Evolutionary conservation across 2,888 invertebrate genomes (phyloP).

Genomic region (Drosophila maculinotata): DNA sequence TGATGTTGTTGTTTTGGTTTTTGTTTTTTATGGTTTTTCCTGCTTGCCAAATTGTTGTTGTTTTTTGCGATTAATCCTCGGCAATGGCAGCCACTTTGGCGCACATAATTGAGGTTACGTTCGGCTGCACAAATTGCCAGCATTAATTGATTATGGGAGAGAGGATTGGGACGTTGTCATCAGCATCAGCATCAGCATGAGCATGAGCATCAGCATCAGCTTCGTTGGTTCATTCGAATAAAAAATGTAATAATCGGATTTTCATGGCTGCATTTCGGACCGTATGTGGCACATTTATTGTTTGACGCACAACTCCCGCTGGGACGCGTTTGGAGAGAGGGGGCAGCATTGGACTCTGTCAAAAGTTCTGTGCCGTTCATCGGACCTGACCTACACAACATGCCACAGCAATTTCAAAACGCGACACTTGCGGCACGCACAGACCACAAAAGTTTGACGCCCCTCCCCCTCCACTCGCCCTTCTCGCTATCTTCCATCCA

Average conservation of each 20-base stretch:
- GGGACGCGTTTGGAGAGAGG: slow-evolving; percentile 6
- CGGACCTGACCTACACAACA: slow-evolving; percentile 61
- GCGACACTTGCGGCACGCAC: slow-evolving; percentile 58
- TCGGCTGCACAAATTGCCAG: slow-evolving; percentile 77
- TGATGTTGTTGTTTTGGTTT: slow-evolving; percentile 21
- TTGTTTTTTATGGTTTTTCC: slow-evolving; percentile 27
- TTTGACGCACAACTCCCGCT: slow-evolving; percentile 44
- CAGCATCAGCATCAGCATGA: slow-evolving; percentile 10
- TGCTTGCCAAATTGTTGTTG: slow-evolving; percentile 64
- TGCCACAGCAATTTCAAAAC: slow-evolving; percentile 49
- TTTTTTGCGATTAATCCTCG: slow-evolving; percentile 72
- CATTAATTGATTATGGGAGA: slow-evolving; percentile 74
- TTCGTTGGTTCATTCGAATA: slow-evolving; percentile 26
- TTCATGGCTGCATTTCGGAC: slow-evolving; percentile 69
- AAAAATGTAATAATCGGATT: slow-evolving; percentile 77
- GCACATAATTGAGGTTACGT: slow-evolving; percentile 80
- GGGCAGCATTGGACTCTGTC: slow-evolving; percentile 11
- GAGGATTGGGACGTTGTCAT: slow-evolving; percentile 25
- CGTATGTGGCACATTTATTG: slow-evolving; percentile 72
- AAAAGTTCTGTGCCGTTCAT: slow-evolving; percentile 42
- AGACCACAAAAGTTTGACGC: slow-evolving; percentile 51
- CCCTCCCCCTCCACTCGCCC: slow-evolving; percentile 6
- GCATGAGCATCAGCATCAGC: slow-evolving; percentile 14
- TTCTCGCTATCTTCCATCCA: neutral
- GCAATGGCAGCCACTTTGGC: slow-evolving; percentile 69